Conservation (phyloP, 2,888 invertebrate genomes). For the Agrochola lychnidis region DNA sequence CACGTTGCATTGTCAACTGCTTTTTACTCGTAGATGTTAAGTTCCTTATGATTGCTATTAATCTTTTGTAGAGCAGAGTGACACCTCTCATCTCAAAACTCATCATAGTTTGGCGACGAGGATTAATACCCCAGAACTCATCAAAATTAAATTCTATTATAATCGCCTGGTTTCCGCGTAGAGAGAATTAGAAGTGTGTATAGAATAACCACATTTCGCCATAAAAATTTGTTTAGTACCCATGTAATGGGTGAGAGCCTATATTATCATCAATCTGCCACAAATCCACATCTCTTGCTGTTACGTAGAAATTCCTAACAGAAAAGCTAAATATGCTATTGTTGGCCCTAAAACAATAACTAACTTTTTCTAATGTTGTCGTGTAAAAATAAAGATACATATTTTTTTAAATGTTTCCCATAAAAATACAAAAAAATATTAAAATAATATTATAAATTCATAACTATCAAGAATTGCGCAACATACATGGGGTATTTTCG, state of each 20-base stretch:
- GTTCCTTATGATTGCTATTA: conserved; percentile 33
- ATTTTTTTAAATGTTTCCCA: too few species aligned
- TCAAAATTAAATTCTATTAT: neutral
- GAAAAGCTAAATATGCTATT: neutral
- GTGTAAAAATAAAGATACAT: too few species aligned
- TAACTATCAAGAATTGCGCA: too few species aligned
- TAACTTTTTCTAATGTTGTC: neutral
- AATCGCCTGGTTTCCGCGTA: neutral
- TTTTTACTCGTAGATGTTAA: conserved; percentile 19
- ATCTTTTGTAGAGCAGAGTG: neutral
- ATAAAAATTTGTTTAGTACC: neutral
- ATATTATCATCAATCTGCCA: neutral
- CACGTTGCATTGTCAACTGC: conserved; percentile 27
- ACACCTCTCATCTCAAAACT: neutral
- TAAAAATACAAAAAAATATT: too few species aligned
- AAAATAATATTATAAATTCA: too few species aligned
- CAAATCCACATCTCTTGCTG: neutral
- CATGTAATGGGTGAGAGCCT: neutral
- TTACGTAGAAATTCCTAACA: neutral
- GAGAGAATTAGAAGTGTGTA: neutral
- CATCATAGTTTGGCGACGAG: neutral
- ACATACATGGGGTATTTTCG: too few species aligned
- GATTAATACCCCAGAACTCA: neutral
- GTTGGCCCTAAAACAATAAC: neutral
- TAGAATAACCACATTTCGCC: neutral